phyloP scores from a whole-genome alignment of 2,888 invertebrate species.

The Scrobipalpa atriplicella region DNA sequence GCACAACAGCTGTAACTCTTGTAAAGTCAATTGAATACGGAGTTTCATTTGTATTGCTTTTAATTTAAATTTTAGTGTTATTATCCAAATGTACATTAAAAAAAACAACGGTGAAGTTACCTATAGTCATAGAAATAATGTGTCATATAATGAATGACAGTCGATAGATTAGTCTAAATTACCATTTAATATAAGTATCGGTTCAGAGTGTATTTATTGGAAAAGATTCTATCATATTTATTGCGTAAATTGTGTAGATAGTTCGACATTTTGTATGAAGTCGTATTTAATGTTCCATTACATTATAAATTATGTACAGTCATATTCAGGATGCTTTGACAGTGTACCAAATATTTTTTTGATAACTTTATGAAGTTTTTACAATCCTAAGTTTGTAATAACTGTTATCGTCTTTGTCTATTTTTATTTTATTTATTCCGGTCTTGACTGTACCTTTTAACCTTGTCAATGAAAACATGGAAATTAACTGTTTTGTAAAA shows the following conservation, averaged over 20 bases:
- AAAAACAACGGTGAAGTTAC: conserved; percentile 71
- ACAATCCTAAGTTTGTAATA: neutral
- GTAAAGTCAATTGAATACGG: neutral
- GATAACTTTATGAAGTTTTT: neutral
- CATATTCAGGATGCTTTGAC: neutral
- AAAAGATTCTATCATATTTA: conserved; percentile 65
- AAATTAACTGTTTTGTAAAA: conserved; percentile 2
- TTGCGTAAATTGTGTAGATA: conserved; percentile 39
- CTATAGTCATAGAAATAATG: conserved; percentile 57
- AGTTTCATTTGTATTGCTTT: neutral
- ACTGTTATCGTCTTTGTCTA: neutral
- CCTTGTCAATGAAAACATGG: neutral
- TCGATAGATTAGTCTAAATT: conserved; percentile 30
- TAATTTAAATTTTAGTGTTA: neutral
- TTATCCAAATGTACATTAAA: conserved; percentile 50
- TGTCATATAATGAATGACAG: conserved; percentile 15
- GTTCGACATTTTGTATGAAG: neutral
- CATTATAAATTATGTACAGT: neutral
- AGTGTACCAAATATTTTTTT: neutral
- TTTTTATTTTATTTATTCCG: too few relatives aligned
- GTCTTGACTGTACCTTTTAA: too few relatives aligned
- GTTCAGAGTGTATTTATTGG: conserved; percentile 69
- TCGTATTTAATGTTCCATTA: neutral
- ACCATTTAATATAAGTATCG: conserved; percentile 39
- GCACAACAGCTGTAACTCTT: conserved; percentile 1